These are phyloP conservation scores for Rhinogobio ventralis DNA, from an alignment of 2,797 vertebrate genomes.

Conservation along the genomic window DNA sequence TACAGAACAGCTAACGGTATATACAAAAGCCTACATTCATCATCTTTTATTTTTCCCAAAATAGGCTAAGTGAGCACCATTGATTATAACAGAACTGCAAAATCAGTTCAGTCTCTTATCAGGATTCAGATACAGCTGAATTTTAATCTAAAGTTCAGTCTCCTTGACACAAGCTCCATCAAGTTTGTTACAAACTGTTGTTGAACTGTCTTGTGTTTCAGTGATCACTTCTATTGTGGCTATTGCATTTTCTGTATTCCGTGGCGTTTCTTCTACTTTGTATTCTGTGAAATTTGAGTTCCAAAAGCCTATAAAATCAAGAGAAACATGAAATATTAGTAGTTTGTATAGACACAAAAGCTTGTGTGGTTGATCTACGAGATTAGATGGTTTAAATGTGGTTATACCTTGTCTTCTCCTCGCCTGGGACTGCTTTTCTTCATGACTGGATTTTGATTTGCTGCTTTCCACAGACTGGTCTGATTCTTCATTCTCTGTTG, in stretches of 20 bases:
- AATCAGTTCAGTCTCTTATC: constrained; percentile 19
- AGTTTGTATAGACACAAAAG: not conserved
- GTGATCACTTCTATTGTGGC: constrained; percentile 27
- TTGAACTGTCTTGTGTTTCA: constrained; percentile 39
- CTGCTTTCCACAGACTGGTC: constrained; percentile 86
- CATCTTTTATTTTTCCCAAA: not conserved
- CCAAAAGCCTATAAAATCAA: constrained; percentile 63
- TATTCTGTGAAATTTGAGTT: constrained; percentile 75
- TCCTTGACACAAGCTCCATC: constrained; percentile 67
- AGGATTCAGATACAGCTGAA: constrained; percentile 10
- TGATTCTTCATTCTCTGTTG: constrained; percentile 88
- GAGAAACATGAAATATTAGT: not conserved
- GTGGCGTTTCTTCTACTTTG: constrained; percentile 53
- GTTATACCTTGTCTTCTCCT: constrained; percentile 69
- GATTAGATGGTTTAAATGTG: not conserved
- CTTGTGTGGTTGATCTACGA: not conserved
- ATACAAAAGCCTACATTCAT: constrained; percentile 26
- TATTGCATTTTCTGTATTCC: constrained; percentile 22
- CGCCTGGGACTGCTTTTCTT: constrained; percentile 73
- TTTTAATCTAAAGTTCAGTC: constrained; percentile 69
- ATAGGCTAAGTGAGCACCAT: constrained; percentile 27
- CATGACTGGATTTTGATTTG: constrained; percentile 85
- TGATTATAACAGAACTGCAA: constrained; percentile 1
- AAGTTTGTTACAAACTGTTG: constrained; percentile 27
- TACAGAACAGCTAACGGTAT: not conserved